Evolutionary conservation across 2,888 invertebrate species (phyloP), one percentile per base, ranked within the genome.

Genomic region (Idaea straminata): DNA sequence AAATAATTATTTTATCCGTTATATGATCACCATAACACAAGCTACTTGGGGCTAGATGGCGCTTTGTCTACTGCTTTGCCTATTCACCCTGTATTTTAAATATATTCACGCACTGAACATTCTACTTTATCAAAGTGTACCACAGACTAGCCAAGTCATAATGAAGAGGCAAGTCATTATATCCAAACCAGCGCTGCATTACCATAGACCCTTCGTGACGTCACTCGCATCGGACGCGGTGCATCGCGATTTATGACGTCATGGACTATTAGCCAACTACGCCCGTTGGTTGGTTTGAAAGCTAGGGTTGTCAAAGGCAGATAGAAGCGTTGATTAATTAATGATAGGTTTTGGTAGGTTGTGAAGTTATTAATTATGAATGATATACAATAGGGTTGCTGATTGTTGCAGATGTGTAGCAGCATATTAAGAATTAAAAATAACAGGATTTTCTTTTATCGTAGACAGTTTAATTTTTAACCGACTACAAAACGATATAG

Each of bases 231-330:
- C 71, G 63, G 69, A 70, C 74, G 74, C 70, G 70, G 65, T 75
- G 76, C 72, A 70, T 68, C 70, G 64, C 77, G 77, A 84, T 85
- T 86, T 85, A 85, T 81, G 83, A 82, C 83, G 85, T 84, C 84
- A 84, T 79, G 83, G 77, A 74, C 79, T 82, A 84, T 85, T 85
- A 84, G 83, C 74, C 71, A 75, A 74, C 64, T 38, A 70, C 74
- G 74, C 69, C 74, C 75, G 5, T 47, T 47, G 47, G 63, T 58
- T 57, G 64, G 66, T 63, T 64, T 59, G 64, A 61, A 65, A 66
- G 6, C 34, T 59, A 59, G 59, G 59, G 59, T 59, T 59, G 59
- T 16, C 68, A 70, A 64, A 65, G 60, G 58, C 57, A 35, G 64
- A 67, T 64, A 62, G 58, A 62, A 62, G 57, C 65, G 62, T 61